These are phyloP conservation scores for Napeogenes sylphis DNA, from an alignment of 2,888 invertebrate genomes.

Conservation along the genomic window DNA sequence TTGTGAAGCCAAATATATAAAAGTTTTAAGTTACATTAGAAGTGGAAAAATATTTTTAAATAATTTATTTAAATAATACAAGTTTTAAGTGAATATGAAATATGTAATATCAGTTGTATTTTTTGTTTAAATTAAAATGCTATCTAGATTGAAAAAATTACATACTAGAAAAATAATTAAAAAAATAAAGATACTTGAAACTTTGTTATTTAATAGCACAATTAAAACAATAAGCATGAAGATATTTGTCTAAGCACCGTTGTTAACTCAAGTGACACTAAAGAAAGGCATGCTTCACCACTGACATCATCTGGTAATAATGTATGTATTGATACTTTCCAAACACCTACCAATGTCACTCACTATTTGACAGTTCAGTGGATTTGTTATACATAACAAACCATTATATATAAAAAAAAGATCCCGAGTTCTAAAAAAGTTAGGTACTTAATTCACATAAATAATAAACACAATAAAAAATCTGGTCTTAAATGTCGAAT, in stretches of 20 bases:
- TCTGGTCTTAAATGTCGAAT: slow-evolving; percentile 6
- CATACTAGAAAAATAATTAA: not conserved
- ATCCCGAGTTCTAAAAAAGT: too few species aligned
- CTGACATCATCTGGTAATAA: slow-evolving; percentile 54
- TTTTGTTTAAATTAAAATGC: not conserved
- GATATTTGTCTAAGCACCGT: slow-evolving; percentile 21
- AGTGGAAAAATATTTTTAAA: too few species aligned
- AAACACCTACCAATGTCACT: too few species aligned
- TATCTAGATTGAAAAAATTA: slow-evolving; percentile 7
- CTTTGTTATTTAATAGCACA: slow-evolving; percentile 14
- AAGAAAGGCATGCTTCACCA: slow-evolving; percentile 44
- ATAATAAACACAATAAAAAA: not conserved
- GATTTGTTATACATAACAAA: too few species aligned
- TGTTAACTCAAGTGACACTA: slow-evolving; percentile 58
- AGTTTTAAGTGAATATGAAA: too few species aligned
- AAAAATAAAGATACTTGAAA: slow-evolving; percentile 6
- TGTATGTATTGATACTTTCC: not conserved
- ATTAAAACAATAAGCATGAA: slow-evolving; percentile 22
- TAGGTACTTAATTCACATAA: too few species aligned
- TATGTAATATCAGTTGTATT: too few species aligned
- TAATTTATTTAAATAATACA: too few species aligned
- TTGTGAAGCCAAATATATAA: too few species aligned
- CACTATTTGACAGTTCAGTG: too few species aligned
- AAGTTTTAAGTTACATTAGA: too few species aligned
- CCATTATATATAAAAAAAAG: too few species aligned